phyloP scores from a whole-genome alignment of 2,113 vertebrate genomes.

The Hemicordylus capensis region DNA sequence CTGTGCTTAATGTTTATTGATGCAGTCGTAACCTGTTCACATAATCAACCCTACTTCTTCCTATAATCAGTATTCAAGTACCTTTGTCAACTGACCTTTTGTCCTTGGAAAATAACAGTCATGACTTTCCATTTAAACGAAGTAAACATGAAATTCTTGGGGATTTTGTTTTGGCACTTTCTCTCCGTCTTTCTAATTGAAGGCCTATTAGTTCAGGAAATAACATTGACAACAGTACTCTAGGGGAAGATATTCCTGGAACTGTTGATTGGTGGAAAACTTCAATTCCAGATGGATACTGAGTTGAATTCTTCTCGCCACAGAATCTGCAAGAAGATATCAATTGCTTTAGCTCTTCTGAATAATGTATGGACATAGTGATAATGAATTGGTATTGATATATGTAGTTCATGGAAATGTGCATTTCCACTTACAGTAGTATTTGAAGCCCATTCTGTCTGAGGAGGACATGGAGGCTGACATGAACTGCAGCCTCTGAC shows the following conservation, averaged over 20 bases:
- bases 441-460: neutral
- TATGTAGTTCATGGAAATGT: too few species aligned
- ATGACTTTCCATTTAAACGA: neutral
- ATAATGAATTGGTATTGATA: neutral
- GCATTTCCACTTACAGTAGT: too few species aligned
- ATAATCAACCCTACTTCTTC: conserved; percentile 4
- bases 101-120: neutral
- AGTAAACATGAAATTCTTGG: neutral
- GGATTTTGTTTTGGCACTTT: conserved; percentile 18
- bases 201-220: conserved; percentile 24
- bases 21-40: neutral
- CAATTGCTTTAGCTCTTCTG: conserved; percentile 19
- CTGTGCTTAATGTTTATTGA: neutral
- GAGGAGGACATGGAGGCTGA: neutral
- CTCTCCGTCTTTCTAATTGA: neutral
- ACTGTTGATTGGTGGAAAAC: neutral
- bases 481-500: too few species aligned
- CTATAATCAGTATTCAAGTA: neutral
- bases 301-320: neutral
- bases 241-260: neutral
- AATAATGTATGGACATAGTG: neutral
- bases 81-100: neutral
- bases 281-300: neutral
- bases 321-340: neutral
- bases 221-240: neutral